Evolutionary conservation across 1,140 invertebrate species (phyloP), one percentile per base, ranked within the genome.

Genomic region (Hyposmocoma kahamanoa): DNA sequence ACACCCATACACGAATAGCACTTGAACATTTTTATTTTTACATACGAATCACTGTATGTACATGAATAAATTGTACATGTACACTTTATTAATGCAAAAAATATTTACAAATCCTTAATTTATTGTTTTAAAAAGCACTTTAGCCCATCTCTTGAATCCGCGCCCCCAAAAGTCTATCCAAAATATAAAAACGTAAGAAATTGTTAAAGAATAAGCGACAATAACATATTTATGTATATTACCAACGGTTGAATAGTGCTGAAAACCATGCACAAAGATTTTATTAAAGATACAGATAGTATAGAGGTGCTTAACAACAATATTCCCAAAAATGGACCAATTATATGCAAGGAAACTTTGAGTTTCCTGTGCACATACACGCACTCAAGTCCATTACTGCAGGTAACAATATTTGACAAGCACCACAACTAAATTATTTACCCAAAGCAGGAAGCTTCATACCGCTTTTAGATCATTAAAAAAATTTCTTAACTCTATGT

Each of bases 81-180:
- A 79, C 57, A 60, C 55, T 78, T 70, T 72, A 67, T 71, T 70
- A 76, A 72, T 67, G 73, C 73, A 81, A 82, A 81, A 80, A 71
- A 76, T 84, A 84, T 84, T 81, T 84, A 84, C 81, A 84, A 56
- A 58, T 60, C 57, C 66, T 67, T 60, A 67, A 62, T 66, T 55
- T 59, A 64, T 62, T 70, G 59, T 59, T 51, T 66, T 62, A 73
- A 77, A 79, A 76, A 82, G 78, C 78, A 74, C 75, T 76, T 82
- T 79, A 59, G 53, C 68, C 60, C 65, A 63, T 65, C 50, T 59
- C 63, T 54, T 53, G 51, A 56, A 56, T 59, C 66, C 47, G 55
- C 62, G 56, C 56, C 22, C 50, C 54, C 39, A 44, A 45, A 43
- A 61, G 38, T 42, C 59, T 63, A 60, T 56, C 55, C 50, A 52